phyloP scores from a whole-genome alignment of 2,797 vertebrate genomes.

The Allobates femoralis region DNA sequence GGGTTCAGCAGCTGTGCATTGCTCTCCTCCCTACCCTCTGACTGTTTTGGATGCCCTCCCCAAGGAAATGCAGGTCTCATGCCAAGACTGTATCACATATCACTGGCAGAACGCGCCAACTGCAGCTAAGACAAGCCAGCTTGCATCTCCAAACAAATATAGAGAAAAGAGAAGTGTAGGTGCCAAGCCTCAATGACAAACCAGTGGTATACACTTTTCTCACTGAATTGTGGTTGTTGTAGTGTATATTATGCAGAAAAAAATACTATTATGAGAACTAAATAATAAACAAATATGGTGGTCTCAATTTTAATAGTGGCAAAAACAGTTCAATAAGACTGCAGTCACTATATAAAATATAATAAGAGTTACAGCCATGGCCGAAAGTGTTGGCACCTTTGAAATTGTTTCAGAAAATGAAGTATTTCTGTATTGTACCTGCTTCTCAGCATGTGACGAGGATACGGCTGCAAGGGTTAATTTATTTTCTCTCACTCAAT shows the following conservation, averaged over 20 bases:
- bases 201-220: background rate
- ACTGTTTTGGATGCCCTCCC: slow-evolving; percentile 59
- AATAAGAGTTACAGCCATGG: too few relatives aligned
- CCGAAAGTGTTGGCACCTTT: too few relatives aligned
- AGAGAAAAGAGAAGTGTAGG: slow-evolving; percentile 33
- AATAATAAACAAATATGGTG: background rate
- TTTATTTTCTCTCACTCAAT: too few relatives aligned
- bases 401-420: too few relatives aligned
- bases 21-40: slow-evolving; percentile 40
- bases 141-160: slow-evolving; percentile 54
- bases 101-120: slow-evolving; percentile 56
- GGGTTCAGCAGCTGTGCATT: slow-evolving; percentile 60
- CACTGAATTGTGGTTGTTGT: background rate
- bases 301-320: background rate
- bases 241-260: background rate
- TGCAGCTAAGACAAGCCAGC: slow-evolving; percentile 56
- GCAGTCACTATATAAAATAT: background rate
- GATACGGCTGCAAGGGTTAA: too few relatives aligned
- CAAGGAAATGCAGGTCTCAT: slow-evolving; percentile 49
- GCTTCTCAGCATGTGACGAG: too few relatives aligned
- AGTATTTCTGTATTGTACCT: too few relatives aligned
- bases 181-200: slow-evolving; percentile 23
- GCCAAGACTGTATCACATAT: slow-evolving; percentile 58
- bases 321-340: background rate
- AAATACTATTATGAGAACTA: background rate